Evolutionary conservation across 2,113 vertebrate species (phyloP), one percentile per base, ranked within the genome.

Genomic region (Vombatus ursinus): DNA sequence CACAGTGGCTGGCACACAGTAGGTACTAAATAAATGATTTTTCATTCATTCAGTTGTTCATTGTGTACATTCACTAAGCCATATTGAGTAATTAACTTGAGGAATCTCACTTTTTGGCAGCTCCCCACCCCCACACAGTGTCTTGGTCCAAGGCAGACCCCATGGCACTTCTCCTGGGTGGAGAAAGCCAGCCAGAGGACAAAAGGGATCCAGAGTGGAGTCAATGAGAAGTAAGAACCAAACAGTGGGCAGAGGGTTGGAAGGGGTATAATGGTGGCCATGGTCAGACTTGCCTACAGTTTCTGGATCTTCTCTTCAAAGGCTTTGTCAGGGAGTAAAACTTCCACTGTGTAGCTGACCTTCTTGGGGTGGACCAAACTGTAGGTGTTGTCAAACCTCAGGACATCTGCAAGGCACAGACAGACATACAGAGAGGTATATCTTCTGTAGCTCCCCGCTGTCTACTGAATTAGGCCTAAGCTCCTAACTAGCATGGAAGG

Each of bases 321-420:
- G 23, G 95, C 97, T 96, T 57, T 96, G 25, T 98, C 98, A 0
- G 98, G 98, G 19, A 99, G 98, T 94, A 99, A 98, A 9, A 99
- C 98, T 89, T 99, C 98, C 0, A 99, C 98, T 0, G 97, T 97
- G 54, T 98, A 98, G 96, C 98, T 98, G 97, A 99, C 91, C 47
- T 97, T 97, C 92, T 99, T 99, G 94, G 98, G 98, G 96, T 99
- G 98, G 93, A 99, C 98, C 97, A 99, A 97, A 97, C 98, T 99
- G 98, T 99, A 99, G 22, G 98, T 99, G 98, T 99, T 99, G 98
- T 99, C 98, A 54, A 99, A 99, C 47, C 98, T 98, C 95, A 99
- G 95, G 61, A 99, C 99, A 44, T 99, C 98, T 99, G 96, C 44
- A 50, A 9, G 47, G 49, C 16, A 37, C 16, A 77, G 89, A n/a